Base-by-base conservation (phyloP, 2,113 vertebrate species). In the Solea senegalensis region DNA sequence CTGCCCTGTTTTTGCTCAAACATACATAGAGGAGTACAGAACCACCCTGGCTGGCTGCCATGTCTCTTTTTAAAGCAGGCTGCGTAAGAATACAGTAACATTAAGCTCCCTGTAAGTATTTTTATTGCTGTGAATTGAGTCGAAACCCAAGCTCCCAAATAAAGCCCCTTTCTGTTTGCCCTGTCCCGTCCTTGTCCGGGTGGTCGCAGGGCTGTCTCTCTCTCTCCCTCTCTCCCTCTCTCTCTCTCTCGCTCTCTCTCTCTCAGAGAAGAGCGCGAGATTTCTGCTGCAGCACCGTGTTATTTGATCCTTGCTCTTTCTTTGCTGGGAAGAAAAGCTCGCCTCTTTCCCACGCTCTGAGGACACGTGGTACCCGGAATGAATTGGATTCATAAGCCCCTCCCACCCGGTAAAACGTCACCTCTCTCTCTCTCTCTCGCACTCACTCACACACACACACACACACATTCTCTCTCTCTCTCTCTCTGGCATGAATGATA, bases 341-440 rank as follows among this genome's bases (percentile, higher is more conserved):
- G 93, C 94, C 95, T 96, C 96, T 97, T 99, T 99, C 97, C 97
- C 97, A 99, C 97, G 97, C 97, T 99, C 96, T 85, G 92, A 87
- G 87, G 91, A 94, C 96, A 97, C 96, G 96, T 97, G 95, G 95
- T 96, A 72, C 70, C 78, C 83, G 86, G 89, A 95, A 95, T 96
- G 95, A 97, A 96, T 96, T 94, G 94, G 94, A 91, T 92, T 89
- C 81, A 72, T 86, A 93, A 88, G 94, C 82, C 92, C 95, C 95
- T 92, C 96, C 96, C 94, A 91, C 90, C 63, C 68, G 72, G 73
- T 86, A 56, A 79, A 69, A 93, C 92, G 91, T 93, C 93, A 91
- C 86, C 5, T 0, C 57, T 74, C 76, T 73, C 52, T 56, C 73
- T n/a, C 45, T 12, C 61, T 45, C 63, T 45, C 55, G 40, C 64